phyloP scores from a whole-genome alignment of 2,113 vertebrate species.

The Aspiorhynchus laticeps region DNA sequence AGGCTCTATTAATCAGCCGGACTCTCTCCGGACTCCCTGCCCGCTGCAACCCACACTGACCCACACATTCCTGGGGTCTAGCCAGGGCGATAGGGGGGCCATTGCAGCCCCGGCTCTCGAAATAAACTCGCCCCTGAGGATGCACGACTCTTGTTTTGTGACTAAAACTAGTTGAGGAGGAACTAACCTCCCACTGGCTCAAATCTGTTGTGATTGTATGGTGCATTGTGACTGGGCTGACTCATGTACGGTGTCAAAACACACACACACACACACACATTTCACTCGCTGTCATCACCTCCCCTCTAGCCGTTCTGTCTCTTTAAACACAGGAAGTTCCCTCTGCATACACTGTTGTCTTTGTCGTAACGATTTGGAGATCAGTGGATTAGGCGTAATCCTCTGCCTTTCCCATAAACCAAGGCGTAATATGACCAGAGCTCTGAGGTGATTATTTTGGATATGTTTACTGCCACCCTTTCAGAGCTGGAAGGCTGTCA shows the following conservation, averaged over 20 bases:
- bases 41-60: conserved; percentile 53
- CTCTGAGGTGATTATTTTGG: conserved; percentile 69
- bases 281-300: conserved; percentile 57
- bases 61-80: conserved; percentile 72
- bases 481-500: conserved; percentile 56
- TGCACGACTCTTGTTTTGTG: conserved; percentile 1
- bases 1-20: conserved; percentile 66
- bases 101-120: conserved; percentile 78
- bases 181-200: conserved; percentile 30
- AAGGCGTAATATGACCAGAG: conserved; percentile 56
- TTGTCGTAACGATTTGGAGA: conserved; percentile 78
- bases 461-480: conserved; percentile 68
- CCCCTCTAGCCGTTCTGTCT: conserved; percentile 68
- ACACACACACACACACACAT: conserved; percentile 44
- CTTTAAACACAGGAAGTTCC: conserved; percentile 82
- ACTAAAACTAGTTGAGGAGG: conserved; percentile 7
- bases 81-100: conserved; percentile 75
- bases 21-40: conserved; percentile 55
- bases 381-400: conserved; percentile 79
- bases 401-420: conserved; percentile 65
- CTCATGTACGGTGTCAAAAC: conserved; percentile 43
- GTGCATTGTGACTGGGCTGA: conserved; percentile 43
- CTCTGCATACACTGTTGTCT: conserved; percentile 78
- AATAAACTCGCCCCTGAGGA: conserved; percentile 63
- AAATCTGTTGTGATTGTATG: conserved; percentile 45